These are phyloP conservation scores for Sander lucioperca DNA, from an alignment of 2,113 vertebrate genomes.

Conservation along the genomic window DNA sequence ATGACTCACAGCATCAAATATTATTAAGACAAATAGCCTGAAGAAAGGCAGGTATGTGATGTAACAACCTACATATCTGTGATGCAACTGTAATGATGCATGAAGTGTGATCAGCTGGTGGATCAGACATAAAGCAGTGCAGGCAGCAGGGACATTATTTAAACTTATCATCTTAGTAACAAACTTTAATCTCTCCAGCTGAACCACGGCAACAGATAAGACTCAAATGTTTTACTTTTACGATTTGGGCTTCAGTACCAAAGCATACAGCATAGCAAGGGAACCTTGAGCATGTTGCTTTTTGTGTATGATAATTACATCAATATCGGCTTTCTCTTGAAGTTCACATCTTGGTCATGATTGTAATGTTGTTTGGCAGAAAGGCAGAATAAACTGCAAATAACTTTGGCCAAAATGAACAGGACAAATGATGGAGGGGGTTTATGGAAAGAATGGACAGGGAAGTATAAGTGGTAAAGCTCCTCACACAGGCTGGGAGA, in stretches of 20 bases:
- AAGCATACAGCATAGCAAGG: not conserved
- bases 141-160: conserved; percentile 7
- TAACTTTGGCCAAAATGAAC: not conserved
- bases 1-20: conserved; percentile 45
- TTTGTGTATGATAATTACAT: not conserved
- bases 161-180: conserved; percentile 24
- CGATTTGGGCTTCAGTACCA: not conserved
- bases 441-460: not conserved
- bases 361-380: conserved; percentile 2
- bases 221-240: not conserved
- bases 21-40: conserved; percentile 35
- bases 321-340: not conserved
- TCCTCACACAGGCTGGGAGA: conserved; percentile 89
- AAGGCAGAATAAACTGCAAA: not conserved
- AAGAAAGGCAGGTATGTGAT: conserved; percentile 52
- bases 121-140: conserved; percentile 24
- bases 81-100: conserved; percentile 47
- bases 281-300: not conserved
- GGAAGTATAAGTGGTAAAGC: not conserved
- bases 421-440: not conserved
- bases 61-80: conserved; percentile 50
- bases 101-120: conserved; percentile 38
- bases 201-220: not conserved
- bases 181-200: conserved; percentile 20
- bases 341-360: not conserved